phyloP scores from a whole-genome alignment of 1,140 invertebrate species.

The Anagrus nilaparvatae region DNA sequence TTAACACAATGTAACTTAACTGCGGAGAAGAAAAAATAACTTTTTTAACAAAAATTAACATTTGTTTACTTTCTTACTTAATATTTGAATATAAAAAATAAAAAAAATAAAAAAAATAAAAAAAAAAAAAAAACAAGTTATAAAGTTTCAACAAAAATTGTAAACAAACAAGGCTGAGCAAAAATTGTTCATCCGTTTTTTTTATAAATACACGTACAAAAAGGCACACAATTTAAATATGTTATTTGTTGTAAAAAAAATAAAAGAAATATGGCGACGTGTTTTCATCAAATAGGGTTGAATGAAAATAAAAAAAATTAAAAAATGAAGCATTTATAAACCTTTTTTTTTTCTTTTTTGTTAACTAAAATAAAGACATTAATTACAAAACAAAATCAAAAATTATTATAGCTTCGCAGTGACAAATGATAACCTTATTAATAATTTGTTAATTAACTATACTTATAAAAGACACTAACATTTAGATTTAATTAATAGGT shows the following conservation, averaged over 20 bases:
- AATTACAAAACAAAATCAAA: slow-evolving; percentile 13
- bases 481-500: slow-evolving; percentile 26
- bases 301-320: slow-evolving; percentile 39
- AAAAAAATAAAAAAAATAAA: slow-evolving; percentile 24
- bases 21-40: slow-evolving; percentile 29
- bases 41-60: slow-evolving; percentile 37
- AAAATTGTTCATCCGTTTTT: slow-evolving; percentile 29
- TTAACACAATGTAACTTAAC: slow-evolving; percentile 33
- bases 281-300: slow-evolving; percentile 37
- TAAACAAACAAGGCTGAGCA: slow-evolving; percentile 29
- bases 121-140: slow-evolving; percentile 22
- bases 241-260: slow-evolving; percentile 40
- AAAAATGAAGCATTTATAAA: slow-evolving; percentile 38
- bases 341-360: slow-evolving; percentile 32
- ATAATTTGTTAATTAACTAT: slow-evolving; percentile 17
- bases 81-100: no score
- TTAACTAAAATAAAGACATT: slow-evolving; percentile 16
- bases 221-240: slow-evolving; percentile 28
- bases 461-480: slow-evolving; percentile 19
- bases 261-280: slow-evolving; percentile 35
- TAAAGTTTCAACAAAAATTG: slow-evolving; percentile 34
- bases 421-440: slow-evolving; percentile 11
- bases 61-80: slow-evolving; percentile 32
- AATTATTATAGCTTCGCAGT: slow-evolving; percentile 14
- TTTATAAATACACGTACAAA: slow-evolving; percentile 19